Conservation (phyloP, 2,888 invertebrate genomes). For the Protonemura montana region DNA sequence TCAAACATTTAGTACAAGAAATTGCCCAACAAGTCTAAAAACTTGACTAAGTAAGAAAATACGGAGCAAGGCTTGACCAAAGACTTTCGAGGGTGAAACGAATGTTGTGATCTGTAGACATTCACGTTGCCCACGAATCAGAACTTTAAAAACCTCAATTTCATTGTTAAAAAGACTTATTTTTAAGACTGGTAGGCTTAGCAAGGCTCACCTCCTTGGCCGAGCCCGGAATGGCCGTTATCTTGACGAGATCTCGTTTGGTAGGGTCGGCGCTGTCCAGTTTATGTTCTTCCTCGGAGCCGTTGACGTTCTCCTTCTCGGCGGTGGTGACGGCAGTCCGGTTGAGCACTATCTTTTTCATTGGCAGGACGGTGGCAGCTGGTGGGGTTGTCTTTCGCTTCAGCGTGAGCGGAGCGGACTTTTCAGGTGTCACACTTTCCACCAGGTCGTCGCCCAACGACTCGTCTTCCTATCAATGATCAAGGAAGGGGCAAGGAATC, state of each 20-base stretch:
- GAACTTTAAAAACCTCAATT: too few species aligned
- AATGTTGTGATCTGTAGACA: too few species aligned
- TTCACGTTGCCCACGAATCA: too few species aligned
- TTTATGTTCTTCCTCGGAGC: constrained; percentile 54
- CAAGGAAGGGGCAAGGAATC: too few species aligned
- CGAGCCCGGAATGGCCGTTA: constrained; percentile 65
- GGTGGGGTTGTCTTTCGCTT: constrained; percentile 51
- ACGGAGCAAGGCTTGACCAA: too few species aligned
- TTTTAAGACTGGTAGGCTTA: neutral
- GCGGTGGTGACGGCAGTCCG: constrained; percentile 56
- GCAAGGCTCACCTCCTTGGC: constrained; percentile 63
- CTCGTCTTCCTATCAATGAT: constrained; percentile 49
- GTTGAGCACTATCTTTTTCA: constrained; percentile 72
- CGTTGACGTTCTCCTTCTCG: constrained; percentile 25
- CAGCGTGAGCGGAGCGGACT: constrained; percentile 54
- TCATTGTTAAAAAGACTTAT: too few species aligned
- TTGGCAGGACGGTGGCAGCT: constrained; percentile 55
- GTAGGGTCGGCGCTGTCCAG: constrained; percentile 40
- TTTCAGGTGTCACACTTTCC: constrained; percentile 37
- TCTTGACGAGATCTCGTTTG: constrained; percentile 64
- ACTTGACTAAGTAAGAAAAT: too few species aligned
- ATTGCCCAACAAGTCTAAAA: too few species aligned
- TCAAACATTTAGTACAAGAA: too few species aligned
- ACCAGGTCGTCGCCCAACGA: constrained; percentile 47
- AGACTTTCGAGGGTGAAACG: too few species aligned